A percentile compares a stretch with the other conserved stretches of the same genome.
phyloP scores from a whole-genome alignment of 1,140 invertebrate genomes.

The Lerema accius region DNA sequence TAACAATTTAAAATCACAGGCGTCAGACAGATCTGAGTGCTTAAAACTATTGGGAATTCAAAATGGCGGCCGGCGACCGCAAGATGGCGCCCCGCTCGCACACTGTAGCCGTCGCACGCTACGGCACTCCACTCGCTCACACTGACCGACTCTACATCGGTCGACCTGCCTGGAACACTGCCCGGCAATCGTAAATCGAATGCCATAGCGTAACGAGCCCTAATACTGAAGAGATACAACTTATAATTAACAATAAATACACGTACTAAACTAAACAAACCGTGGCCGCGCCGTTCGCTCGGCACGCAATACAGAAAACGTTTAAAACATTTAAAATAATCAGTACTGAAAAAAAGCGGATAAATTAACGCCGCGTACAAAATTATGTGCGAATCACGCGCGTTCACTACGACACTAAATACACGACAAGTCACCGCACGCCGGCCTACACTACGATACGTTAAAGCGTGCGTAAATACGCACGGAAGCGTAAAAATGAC shows the following conservation, averaged over 20 bases:
- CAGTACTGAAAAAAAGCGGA: slow-evolving; percentile 72
- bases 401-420: slow-evolving; percentile 51
- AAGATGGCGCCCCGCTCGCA: slow-evolving; percentile 41
- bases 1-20: slow-evolving; percentile 77
- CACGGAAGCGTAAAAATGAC: slow-evolving; percentile 10
- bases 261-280: slow-evolving; percentile 53
- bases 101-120: slow-evolving; percentile 31
- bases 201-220: slow-evolving; percentile 44
- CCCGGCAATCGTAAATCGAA: slow-evolving; percentile 15
- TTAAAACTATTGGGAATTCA: slow-evolving; percentile 67
- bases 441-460: slow-evolving; percentile 28
- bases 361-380: slow-evolving; percentile 50
- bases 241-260: slow-evolving; percentile 67
- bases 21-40: slow-evolving; percentile 57
- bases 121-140: slow-evolving; percentile 40
- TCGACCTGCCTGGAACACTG: too few species aligned
- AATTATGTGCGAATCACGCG: slow-evolving; percentile 60
- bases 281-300: slow-evolving; percentile 38
- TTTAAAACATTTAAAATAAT: slow-evolving; percentile 54
- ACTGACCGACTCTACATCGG: neutral
- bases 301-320: slow-evolving; percentile 28
- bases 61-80: slow-evolving; percentile 35
- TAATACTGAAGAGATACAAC: slow-evolving; percentile 64
- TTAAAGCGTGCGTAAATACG: slow-evolving; percentile 26
- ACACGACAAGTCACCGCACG: slow-evolving; percentile 46